These are phyloP conservation scores for Xestia c-nigrum DNA, from an alignment of 2,888 invertebrate genomes.

Conservation along the genomic window DNA sequence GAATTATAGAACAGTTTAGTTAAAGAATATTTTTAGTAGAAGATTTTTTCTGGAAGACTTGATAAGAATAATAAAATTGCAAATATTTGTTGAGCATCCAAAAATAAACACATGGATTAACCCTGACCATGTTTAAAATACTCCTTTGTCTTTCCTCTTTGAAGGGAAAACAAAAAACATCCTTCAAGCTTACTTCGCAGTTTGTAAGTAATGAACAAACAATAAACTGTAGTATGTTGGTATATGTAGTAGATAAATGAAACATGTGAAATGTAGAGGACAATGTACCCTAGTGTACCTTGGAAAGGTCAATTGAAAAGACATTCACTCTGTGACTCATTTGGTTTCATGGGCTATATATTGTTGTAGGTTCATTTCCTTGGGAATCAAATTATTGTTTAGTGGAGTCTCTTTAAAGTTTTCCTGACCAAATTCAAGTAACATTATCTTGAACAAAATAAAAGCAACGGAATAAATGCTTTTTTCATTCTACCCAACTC, in stretches of 20 bases:
- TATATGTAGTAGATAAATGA: conserved; percentile 33
- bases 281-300: conserved; percentile 47
- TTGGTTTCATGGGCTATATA: neutral
- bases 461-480: neutral
- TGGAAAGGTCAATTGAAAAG: conserved; percentile 49
- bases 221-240: conserved; percentile 29
- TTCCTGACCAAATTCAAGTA: neutral
- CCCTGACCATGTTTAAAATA: conserved; percentile 19
- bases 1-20: conserved; percentile 43
- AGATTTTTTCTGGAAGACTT: conserved; percentile 3
- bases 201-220: conserved; percentile 40
- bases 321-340: conserved; percentile 41
- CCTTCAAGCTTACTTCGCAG: conserved; percentile 40
- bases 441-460: neutral
- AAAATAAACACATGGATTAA: conserved; percentile 46
- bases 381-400: neutral
- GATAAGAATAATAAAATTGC: conserved; percentile 10
- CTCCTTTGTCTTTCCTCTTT: conserved; percentile 51
- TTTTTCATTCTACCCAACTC: conserved; percentile 18
- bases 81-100: conserved; percentile 24
- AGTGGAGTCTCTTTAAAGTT: neutral
- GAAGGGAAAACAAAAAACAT: conserved; percentile 52
- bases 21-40: neutral
- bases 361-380: neutral
- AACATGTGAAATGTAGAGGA: conserved; percentile 40